phyloP scores from a whole-genome alignment of 2,888 invertebrate genomes.

The Noctua janthe region DNA sequence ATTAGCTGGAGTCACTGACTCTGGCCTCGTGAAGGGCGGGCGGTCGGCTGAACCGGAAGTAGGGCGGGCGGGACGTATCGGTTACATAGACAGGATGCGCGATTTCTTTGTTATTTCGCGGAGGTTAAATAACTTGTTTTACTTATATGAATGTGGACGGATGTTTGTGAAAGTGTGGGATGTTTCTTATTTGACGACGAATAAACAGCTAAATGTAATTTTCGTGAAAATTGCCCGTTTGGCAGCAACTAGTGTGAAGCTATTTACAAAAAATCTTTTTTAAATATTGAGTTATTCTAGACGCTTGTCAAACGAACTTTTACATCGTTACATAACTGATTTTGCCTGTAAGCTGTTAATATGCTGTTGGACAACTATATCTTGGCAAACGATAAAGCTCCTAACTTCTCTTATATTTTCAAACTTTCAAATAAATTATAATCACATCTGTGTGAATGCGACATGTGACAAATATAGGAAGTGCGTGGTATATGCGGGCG shows the following conservation, averaged over 20 bases:
- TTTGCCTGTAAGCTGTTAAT: no score
- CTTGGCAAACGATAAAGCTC: neutral
- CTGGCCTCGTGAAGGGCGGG: conserved; percentile 51
- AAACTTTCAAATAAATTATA: neutral
- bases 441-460: neutral
- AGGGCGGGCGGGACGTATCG: conserved; percentile 35
- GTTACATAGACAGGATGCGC: conserved; percentile 11
- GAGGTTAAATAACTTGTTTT: neutral
- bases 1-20: conserved; percentile 47
- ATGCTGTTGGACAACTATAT: neutral
- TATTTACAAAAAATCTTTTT: no score
- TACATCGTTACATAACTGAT: neutral
- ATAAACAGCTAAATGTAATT: neutral
- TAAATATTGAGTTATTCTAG: neutral
- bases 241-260: no score
- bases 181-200: neutral
- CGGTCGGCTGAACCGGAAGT: conserved; percentile 50
- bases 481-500: conserved; percentile 2
- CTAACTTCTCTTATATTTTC: neutral
- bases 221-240: no score
- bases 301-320: no score
- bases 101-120: conserved; percentile 1
- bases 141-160: neutral
- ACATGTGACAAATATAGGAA: conserved; percentile 20
- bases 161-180: neutral